Conservation (phyloP, 2,888 invertebrate species). For the Oligia latruncula region DNA sequence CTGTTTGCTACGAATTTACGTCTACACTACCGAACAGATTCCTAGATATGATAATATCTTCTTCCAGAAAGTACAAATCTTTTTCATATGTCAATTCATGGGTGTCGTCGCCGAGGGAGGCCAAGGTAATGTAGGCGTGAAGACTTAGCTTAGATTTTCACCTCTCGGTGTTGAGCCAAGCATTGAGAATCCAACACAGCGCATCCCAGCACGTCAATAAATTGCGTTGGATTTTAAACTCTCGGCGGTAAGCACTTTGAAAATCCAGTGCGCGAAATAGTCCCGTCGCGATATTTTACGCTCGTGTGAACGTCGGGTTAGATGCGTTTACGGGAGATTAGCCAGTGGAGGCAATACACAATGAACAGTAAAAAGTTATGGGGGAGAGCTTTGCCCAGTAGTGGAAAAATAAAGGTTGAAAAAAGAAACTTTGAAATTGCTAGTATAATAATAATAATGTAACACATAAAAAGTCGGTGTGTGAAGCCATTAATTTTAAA, state of each 20-base stretch:
- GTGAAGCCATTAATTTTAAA: slow-evolving; percentile 22
- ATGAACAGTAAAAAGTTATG: background rate
- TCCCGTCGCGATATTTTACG: background rate
- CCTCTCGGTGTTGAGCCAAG: background rate
- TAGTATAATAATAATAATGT: background rate
- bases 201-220: background rate
- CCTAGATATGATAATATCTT: background rate
- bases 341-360: too few relatives aligned
- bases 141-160: background rate
- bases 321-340: background rate
- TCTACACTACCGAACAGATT: background rate
- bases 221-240: background rate
- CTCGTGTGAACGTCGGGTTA: too few relatives aligned
- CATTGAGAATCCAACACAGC: background rate
- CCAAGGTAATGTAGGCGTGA: background rate
- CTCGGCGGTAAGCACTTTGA: background rate
- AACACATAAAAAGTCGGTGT: background rate
- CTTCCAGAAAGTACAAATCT: background rate
- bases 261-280: background rate
- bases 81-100: background rate
- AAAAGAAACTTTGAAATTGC: background rate
- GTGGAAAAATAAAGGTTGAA: background rate
- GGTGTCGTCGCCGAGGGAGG: background rate
- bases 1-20: background rate
- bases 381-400: background rate